These are phyloP conservation scores for Panagrolaimus sp. DNA, from an alignment of 1,140 invertebrate species.

Conservation along the genomic window DNA sequence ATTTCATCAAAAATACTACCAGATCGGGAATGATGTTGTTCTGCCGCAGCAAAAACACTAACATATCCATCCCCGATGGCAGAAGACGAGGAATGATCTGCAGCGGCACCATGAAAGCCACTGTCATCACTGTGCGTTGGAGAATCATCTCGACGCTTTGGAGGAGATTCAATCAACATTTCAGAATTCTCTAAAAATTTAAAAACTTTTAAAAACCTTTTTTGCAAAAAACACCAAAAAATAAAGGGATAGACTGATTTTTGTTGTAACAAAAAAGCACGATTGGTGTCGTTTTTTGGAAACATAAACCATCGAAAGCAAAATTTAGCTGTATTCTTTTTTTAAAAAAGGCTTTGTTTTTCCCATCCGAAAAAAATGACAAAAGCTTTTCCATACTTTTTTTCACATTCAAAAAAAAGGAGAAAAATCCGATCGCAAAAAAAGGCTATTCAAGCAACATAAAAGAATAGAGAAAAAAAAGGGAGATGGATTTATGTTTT, in stretches of 20 bases:
- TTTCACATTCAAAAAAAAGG: too few species aligned
- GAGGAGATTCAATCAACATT: conserved; percentile 1
- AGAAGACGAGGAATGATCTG: too few species aligned
- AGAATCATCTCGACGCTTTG: conserved; percentile 11
- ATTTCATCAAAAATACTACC: conserved; percentile 4
- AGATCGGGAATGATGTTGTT: not conserved
- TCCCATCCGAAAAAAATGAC: too few species aligned
- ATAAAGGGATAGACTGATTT: too few species aligned
- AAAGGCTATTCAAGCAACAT: too few species aligned
- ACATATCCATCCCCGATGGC: not conserved
- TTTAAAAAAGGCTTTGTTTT: too few species aligned
- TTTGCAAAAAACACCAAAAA: not conserved
- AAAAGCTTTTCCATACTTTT: too few species aligned
- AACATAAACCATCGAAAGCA: too few species aligned
- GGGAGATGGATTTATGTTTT: too few species aligned
- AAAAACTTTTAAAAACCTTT: not conserved
- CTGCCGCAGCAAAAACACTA: conserved; percentile 2
- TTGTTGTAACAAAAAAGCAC: not conserved
- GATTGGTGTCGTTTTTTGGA: not conserved
- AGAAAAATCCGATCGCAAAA: too few species aligned
- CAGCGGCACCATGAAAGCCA: conserved; percentile 15
- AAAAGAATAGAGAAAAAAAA: too few species aligned
- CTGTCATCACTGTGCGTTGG: conserved; percentile 17
- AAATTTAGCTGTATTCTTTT: too few species aligned
- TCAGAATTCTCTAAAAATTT: not conserved